Evolutionary conservation across 1,140 invertebrate species (phyloP), one percentile per base, ranked within the genome.

Genomic region (Drosophila guanche): DNA sequence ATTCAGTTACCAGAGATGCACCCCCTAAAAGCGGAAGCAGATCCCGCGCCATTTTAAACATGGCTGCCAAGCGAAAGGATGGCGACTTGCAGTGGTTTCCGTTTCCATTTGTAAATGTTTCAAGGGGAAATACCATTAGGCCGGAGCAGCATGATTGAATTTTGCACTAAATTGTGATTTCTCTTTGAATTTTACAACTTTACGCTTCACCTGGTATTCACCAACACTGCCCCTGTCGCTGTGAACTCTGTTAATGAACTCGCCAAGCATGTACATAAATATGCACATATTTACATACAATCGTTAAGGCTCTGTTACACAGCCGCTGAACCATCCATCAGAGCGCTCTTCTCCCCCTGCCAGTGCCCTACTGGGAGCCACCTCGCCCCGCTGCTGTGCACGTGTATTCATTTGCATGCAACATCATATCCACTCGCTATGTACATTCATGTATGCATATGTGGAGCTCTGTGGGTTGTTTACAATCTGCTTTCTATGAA

Each of bases 401-500:
- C 50, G 73, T 72, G 61, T 63, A 68, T 84, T 71, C 72, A 67
- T 60, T 55, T 56, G 45, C 43, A 45, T 58, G 47, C 47, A 62
- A 4, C 42, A 48, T 53, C 23, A 37, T 10, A 8, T 33, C 29
- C 42, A 48, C 45, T 43, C 40, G n/a, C 58, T 45, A 41, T 5
- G 46, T 27, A 43, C 14, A 33, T 45, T 41, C 37, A 25, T 42
- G 41, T 57, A 23, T 46, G 14, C 46, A 25, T 67, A 20, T 61
- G 55, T 41, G 40, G 25, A 37, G 46, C 61, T 29, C 20, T 59
- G 40, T 59, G 67, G 33, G 80, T 80, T 85, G 80, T 85, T 85
- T 85, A 86, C 81, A 74, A 57, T 86, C 73, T 46, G 54, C 73
- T 80, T 73, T 86, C 80, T 77, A 80, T 70, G 70, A 69, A 62